Evolutionary conservation across 2,113 vertebrate species (phyloP), one percentile per base, ranked within the genome.

Genomic region (Orycteropus afer): DNA sequence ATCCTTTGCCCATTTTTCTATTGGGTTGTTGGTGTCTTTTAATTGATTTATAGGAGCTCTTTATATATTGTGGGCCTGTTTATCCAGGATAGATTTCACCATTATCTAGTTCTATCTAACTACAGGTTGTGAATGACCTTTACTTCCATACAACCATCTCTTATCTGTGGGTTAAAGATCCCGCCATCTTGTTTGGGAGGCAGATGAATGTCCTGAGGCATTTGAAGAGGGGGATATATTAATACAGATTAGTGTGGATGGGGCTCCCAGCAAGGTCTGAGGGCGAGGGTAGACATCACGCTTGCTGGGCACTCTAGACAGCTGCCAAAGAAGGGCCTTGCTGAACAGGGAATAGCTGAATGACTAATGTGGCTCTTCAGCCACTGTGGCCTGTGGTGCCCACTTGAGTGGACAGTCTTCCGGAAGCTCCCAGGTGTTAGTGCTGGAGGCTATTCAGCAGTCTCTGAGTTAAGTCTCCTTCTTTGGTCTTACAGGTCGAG

Each of bases 61-160:
- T 94, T 97, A 77, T 27, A 81, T 71, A 34, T n/a, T 34, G 32
- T 65, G 67, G 45, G 20, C 45, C 32, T 97, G 3, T 84, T 71
- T 71, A 87, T 14, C 18, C 42, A 40, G 23, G 61, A 15, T 74
- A 79, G 65, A 51, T 63, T 91, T 81, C 69, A 87, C 40, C 40
- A 23, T 40, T n/a, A 42, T 67, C 49, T 53, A 57, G 53, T 87
- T 86, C 40, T 87, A 63, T n/a, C 17, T 78, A 80, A 69, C 53
- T 63, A 61, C 27, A 79, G n/a, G 13, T 65, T 87, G 34, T 18
- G 53, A 32, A 18, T 4, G 12, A 17, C 63, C 45, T 87, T 90
- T n/a, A 14, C 37, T 85, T 86, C 13, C 32, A 11, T 53, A 65
- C 42, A 18, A 32, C 2, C 14, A 14, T 18, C 12, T 76, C 27